Percentiles rank a stretch among this genome's conserved stretches.
Conservation (phyloP, 2,888 invertebrate genomes). For the Ochlodes sylvanus region DNA sequence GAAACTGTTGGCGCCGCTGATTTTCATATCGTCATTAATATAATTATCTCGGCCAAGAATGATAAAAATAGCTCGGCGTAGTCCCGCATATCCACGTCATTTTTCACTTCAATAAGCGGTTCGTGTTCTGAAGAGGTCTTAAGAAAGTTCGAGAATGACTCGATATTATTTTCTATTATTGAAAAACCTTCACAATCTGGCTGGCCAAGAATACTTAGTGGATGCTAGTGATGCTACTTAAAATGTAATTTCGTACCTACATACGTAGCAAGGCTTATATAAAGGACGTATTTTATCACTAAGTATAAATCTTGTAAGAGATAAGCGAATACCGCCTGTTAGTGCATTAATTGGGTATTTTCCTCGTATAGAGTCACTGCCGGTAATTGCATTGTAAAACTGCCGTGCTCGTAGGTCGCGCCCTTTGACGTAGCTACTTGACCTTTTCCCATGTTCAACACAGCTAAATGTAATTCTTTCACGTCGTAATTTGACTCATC, state of each 20-base stretch:
- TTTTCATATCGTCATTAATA: conserved; percentile 34
- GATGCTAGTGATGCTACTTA: no score
- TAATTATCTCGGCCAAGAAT: conserved; percentile 19
- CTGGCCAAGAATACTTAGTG: no score
- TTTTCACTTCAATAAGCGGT: conserved; percentile 42
- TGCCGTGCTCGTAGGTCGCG: not conserved
- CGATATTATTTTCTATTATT: not conserved
- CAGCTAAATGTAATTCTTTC: conserved; percentile 48
- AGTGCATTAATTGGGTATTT: no score
- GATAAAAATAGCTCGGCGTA: conserved; percentile 34
- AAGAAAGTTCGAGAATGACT: conserved; percentile 44
- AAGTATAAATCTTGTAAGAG: no score
- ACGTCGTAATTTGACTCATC: conserved; percentile 34
- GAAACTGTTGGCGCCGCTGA: conserved; percentile 9
- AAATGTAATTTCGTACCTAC: no score
- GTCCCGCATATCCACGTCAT: conserved; percentile 24
- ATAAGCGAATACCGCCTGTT: no score
- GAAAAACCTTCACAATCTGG: no score
- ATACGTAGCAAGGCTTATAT: no score
- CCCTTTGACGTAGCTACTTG: not conserved
- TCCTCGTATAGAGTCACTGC: no score
- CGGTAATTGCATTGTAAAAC: not conserved
- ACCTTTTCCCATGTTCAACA: not conserved
- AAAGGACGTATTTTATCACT: no score
- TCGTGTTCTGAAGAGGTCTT: conserved; percentile 45